phyloP scores from a whole-genome alignment of 2,113 vertebrate species.

The Empidonax alnorum region DNA sequence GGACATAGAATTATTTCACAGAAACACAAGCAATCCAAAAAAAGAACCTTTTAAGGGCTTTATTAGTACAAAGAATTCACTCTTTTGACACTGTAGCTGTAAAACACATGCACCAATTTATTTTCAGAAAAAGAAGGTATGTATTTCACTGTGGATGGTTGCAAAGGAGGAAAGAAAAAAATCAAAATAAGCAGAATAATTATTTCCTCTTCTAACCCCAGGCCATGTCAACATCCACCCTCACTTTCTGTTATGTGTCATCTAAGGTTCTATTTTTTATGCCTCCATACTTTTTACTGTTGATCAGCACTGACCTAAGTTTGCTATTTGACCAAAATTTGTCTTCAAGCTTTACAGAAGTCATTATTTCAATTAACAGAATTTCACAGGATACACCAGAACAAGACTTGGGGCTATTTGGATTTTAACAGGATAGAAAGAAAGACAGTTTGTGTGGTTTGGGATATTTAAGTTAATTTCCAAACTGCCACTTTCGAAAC shows the following conservation, averaged over 20 bases:
- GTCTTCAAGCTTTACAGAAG: not conserved
- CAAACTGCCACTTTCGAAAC: not conserved
- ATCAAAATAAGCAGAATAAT: not conserved
- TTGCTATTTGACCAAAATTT: not conserved
- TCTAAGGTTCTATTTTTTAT: not conserved
- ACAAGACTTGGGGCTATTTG: not conserved
- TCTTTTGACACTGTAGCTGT: not conserved
- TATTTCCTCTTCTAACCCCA: not conserved
- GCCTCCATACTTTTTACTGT: not conserved
- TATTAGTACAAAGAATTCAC: not conserved
- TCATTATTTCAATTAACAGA: not conserved
- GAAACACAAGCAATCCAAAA: not conserved
- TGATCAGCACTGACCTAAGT: not conserved
- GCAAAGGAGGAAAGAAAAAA: not conserved
- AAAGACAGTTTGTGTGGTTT: not conserved
- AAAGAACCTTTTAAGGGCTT: not conserved
- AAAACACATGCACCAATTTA: not conserved
- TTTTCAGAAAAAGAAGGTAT: not conserved
- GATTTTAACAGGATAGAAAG: not conserved
- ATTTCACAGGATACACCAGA: not conserved
- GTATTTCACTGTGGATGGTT: not conserved
- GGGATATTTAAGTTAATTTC: not conserved
- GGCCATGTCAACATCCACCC: not conserved
- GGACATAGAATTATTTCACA: not conserved
- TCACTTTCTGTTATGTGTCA: not conserved